Conservation (phyloP, 1,140 invertebrate genomes). For the Meteorus sp. region DNA sequence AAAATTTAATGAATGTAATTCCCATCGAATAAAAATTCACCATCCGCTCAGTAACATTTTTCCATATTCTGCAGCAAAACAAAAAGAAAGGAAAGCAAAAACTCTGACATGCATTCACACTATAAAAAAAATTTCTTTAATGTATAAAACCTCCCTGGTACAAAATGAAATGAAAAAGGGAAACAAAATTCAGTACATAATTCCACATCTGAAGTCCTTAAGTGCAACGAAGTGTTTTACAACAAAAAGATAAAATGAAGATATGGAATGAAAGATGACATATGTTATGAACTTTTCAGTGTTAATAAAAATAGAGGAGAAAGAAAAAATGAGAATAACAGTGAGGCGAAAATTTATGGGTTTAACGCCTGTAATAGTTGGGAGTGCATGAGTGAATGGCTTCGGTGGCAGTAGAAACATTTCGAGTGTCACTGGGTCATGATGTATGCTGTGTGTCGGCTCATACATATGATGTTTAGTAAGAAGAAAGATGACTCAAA, state of each 20-base stretch:
- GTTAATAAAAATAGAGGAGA: not conserved
- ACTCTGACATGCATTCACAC: too few relatives aligned
- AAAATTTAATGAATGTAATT: too few relatives aligned
- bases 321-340: not conserved
- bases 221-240: not conserved
- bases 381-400: not conserved
- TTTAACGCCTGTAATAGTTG: too few relatives aligned
- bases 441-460: not conserved
- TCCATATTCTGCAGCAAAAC: too few relatives aligned
- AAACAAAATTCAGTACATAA: too few relatives aligned
- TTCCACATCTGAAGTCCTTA: too few relatives aligned
- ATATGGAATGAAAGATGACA: not conserved
- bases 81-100: too few relatives aligned
- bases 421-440: conserved; percentile 1
- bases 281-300: not conserved
- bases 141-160: too few relatives aligned
- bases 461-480: not conserved
- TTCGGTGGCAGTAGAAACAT: not conserved
- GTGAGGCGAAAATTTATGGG: too few relatives aligned
- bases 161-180: not conserved
- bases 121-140: too few relatives aligned
- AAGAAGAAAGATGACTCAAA: not conserved
- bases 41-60: too few relatives aligned
- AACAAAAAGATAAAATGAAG: not conserved
- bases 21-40: too few relatives aligned